Evolutionary conservation across 2,888 invertebrate genomes (phyloP), one percentile per base, ranked within the genome.

Genomic region (Agonopterix alstromeriana): DNA sequence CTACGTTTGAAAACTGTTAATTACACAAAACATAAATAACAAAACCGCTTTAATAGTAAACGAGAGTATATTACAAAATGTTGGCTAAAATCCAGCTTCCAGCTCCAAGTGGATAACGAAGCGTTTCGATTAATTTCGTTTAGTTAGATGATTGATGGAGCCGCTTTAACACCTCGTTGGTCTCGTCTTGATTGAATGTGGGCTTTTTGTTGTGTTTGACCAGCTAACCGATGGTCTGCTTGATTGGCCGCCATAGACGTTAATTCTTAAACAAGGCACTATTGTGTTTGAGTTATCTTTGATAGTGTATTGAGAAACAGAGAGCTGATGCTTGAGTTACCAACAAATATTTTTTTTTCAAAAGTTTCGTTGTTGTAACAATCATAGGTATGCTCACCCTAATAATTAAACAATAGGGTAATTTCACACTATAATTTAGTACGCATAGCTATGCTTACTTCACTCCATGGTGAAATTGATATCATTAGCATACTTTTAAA

Each of bases 131-230:
- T 27, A 27, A 27, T 27, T 27, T 56, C 58, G 57, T 62, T 60
- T 52, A 60, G 56, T 60, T 52, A 60, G 56, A 73, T 88, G 87
- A 88, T 87, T 85, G 85, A 87, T 88, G 73, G 82, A 70, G 71
- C 70, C 73, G 73, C 77, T 73, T 80, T 80, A 82, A 81, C 85
- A 85, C 85, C 84, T 84, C 79, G 75, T 70, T 79, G 76, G 72
- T 71, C 73, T 66, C 70, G 67, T 78, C 75, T 80, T 86, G 86
- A 87, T 87, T 82, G 85, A 83, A 81, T 78, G 82, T 82, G 72
- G 77, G 78, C 75, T 81, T 83, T 84, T 84, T 84, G 80, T 82
- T 78, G 65, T 82, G 76, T 85, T 85, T 87, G 85, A 82, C 82
- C 77, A 80, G 73, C 77, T 82, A 85, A 83, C 82, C 77, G 82